These are phyloP conservation scores for Anguilla marmorata DNA, from an alignment of 2,797 vertebrate genomes.

Conservation along the genomic window DNA sequence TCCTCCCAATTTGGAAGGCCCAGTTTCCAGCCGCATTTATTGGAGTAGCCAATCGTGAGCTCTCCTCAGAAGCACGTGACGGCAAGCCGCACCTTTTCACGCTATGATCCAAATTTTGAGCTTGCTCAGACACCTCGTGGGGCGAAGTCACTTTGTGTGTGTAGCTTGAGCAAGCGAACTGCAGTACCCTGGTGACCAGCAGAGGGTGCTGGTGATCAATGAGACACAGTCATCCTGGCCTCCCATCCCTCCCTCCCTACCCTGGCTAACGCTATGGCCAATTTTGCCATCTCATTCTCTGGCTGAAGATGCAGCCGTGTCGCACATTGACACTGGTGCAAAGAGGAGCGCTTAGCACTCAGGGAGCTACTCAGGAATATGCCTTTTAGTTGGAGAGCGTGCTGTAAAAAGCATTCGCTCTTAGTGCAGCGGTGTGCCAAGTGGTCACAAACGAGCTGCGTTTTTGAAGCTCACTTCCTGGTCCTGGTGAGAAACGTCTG, in stretches of 20 bases:
- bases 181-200: not conserved
- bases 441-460: too few species aligned
- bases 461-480: too few species aligned
- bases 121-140: not conserved
- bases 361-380: not conserved
- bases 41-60: not conserved
- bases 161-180: not conserved
- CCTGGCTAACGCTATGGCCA: not conserved
- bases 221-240: not conserved
- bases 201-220: not conserved
- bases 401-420: not conserved
- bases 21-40: not conserved
- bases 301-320: not conserved
- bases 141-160: not conserved
- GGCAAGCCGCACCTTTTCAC: not conserved
- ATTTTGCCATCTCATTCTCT: not conserved
- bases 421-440: not conserved
- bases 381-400: not conserved
- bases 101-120: not conserved
- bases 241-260: not conserved
- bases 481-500: too few species aligned
- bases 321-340: not conserved
- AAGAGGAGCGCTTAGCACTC: not conserved
- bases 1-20: not conserved
- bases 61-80: not conserved